A percentile compares a stretch with the other conserved stretches of the same genome.
These are phyloP conservation scores for Drosophila incognita DNA, from an alignment of 2,888 invertebrate species.

Conservation along the genomic window DNA sequence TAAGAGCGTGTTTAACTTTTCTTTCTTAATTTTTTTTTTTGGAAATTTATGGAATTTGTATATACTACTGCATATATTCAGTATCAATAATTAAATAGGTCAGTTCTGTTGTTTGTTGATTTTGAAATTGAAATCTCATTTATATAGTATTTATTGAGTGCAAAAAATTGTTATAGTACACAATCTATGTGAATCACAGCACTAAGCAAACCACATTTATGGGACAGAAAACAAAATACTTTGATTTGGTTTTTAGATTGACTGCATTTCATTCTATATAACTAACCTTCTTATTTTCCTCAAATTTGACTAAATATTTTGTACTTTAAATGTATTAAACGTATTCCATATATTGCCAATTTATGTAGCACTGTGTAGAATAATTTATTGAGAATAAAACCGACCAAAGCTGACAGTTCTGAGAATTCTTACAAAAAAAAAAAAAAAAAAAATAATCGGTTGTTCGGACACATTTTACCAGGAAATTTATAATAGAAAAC, in stretches of 20 bases:
- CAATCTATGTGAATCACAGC: constrained; percentile 26
- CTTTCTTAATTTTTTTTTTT: not conserved
- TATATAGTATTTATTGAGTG: constrained; percentile 26
- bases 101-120: constrained; percentile 41
- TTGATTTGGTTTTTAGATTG: not conserved
- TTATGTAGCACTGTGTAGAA: constrained; percentile 11
- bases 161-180: constrained; percentile 13
- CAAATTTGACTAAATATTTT: not conserved
- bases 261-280: not conserved
- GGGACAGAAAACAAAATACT: not conserved
- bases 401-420: constrained; percentile 15
- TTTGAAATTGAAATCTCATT: constrained; percentile 17
- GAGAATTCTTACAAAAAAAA: constrained; percentile 19
- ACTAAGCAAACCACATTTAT: not conserved
- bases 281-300: not conserved
- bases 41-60: not conserved
- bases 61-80: not conserved
- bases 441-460: not conserved
- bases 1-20: not conserved
- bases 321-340: not conserved
- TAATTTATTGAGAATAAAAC: not conserved
- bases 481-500: not conserved
- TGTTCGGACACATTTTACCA: not conserved
- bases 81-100: constrained; percentile 52
- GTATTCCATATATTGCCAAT: not conserved